phyloP scores from a whole-genome alignment of 1,140 invertebrate genomes.

The Himalopsyche phryganea region DNA sequence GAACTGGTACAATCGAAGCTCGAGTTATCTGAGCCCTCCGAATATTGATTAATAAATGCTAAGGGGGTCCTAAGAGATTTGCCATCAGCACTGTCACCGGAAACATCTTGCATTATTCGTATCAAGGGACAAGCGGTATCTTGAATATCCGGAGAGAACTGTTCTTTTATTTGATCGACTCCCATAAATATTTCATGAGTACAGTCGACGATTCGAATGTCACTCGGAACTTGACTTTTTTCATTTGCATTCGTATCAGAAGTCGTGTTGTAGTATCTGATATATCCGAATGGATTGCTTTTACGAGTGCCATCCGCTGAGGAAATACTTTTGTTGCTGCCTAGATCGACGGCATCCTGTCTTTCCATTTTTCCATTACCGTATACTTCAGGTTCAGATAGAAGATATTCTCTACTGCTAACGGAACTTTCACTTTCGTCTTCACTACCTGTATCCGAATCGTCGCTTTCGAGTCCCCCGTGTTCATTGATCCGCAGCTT shows the following conservation, averaged over 20 bases:
- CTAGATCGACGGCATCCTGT: slow-evolving; percentile 56
- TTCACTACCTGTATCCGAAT: slow-evolving; percentile 38
- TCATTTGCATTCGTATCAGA: slow-evolving; percentile 31
- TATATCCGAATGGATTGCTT: slow-evolving; percentile 61
- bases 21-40: slow-evolving; percentile 59
- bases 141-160: slow-evolving; percentile 29
- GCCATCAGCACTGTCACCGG: slow-evolving; percentile 7
- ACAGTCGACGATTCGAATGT: slow-evolving; percentile 41
- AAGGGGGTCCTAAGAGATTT: slow-evolving; percentile 29
- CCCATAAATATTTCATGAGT: slow-evolving; percentile 44
- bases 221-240: neutral
- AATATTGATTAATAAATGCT: slow-evolving; percentile 44
- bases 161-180: slow-evolving; percentile 16
- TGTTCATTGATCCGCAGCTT: slow-evolving; percentile 51
- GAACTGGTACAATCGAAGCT: slow-evolving; percentile 52
- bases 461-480: slow-evolving; percentile 52
- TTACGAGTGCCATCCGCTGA: slow-evolving; percentile 50
- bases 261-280: slow-evolving; percentile 57
- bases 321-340: slow-evolving; percentile 42
- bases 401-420: slow-evolving; percentile 9
- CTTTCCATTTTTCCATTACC: slow-evolving; percentile 46
- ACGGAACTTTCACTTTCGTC: slow-evolving; percentile 40
- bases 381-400: slow-evolving; percentile 23
- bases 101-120: slow-evolving; percentile 30
- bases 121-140: slow-evolving; percentile 32